phyloP scores from a whole-genome alignment of 2,797 vertebrate genomes.

The Mus minutoides region DNA sequence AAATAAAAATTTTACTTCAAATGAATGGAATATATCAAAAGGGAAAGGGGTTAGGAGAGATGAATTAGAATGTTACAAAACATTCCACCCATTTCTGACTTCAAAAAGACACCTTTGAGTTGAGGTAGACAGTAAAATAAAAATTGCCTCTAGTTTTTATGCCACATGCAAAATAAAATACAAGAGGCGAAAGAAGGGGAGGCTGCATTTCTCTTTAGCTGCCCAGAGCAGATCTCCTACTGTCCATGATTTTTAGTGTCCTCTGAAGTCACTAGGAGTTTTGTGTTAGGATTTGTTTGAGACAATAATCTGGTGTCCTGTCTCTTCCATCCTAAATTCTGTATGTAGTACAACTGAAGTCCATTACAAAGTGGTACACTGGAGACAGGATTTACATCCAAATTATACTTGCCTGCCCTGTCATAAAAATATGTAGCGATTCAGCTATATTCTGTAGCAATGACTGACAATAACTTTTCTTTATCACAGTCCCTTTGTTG shows the following conservation, averaged over 20 bases:
- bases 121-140: conserved; percentile 40
- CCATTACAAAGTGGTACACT: conserved; percentile 51
- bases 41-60: background rate
- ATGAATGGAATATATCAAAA: conserved; percentile 57
- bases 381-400: conserved; percentile 63
- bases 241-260: conserved; percentile 23
- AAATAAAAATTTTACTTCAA: conserved; percentile 68
- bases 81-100: conserved; percentile 31
- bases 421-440: conserved; percentile 60
- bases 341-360: conserved; percentile 38
- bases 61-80: background rate
- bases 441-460: conserved; percentile 49
- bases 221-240: background rate
- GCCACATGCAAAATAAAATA: background rate
- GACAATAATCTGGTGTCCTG: background rate
- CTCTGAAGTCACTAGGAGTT: conserved; percentile 11
- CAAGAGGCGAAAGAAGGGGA: background rate
- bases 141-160: conserved; percentile 55
- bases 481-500: conserved; percentile 60
- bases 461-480: conserved; percentile 58
- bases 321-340: conserved; percentile 42
- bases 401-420: conserved; percentile 63
- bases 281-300: background rate
- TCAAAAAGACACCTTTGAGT: conserved; percentile 47
- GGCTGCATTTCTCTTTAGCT: background rate